phyloP scores from a whole-genome alignment of 1,140 invertebrate genomes.

The Pogonognathellus flavescens region DNA sequence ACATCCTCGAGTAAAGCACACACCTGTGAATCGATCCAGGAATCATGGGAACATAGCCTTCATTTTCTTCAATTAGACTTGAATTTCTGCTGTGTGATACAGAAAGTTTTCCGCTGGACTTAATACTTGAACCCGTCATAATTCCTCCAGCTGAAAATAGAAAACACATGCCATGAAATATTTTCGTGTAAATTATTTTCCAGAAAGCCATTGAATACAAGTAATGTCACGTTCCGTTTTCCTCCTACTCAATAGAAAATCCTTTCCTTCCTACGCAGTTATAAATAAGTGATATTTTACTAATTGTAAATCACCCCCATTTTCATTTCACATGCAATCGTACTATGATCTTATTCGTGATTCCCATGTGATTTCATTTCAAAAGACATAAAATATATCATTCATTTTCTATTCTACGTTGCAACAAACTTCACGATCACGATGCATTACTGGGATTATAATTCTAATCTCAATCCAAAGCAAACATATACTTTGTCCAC shows the following conservation, averaged over 20 bases:
- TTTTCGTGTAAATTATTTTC: background rate
- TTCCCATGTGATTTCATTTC: background rate
- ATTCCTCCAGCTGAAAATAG: slow-evolving; percentile 47
- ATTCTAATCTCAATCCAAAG: too few relatives aligned
- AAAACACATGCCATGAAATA: background rate
- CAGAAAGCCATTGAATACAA: slow-evolving; percentile 17
- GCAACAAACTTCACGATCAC: too few relatives aligned
- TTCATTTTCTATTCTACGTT: too few relatives aligned
- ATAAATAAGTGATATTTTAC: slow-evolving; percentile 12
- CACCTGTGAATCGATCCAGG: slow-evolving; percentile 69
- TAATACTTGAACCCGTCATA: slow-evolving; percentile 11
- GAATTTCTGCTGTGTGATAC: slow-evolving; percentile 70
- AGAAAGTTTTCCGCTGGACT: slow-evolving; percentile 65
- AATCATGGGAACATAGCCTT: slow-evolving; percentile 79
- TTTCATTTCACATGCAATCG: background rate
- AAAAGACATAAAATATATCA: too few relatives aligned
- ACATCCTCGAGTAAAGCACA: background rate
- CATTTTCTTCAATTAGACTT: slow-evolving; percentile 71
- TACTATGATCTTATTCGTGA: background rate
- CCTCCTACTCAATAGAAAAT: background rate
- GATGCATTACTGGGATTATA: too few relatives aligned
- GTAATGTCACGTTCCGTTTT: background rate
- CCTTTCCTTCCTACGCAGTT: background rate
- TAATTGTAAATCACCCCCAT: background rate
- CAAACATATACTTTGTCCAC: too few relatives aligned